These are phyloP conservation scores for Plemyria rubiginata DNA, from an alignment of 2,888 invertebrate species.

Conservation along the genomic window DNA sequence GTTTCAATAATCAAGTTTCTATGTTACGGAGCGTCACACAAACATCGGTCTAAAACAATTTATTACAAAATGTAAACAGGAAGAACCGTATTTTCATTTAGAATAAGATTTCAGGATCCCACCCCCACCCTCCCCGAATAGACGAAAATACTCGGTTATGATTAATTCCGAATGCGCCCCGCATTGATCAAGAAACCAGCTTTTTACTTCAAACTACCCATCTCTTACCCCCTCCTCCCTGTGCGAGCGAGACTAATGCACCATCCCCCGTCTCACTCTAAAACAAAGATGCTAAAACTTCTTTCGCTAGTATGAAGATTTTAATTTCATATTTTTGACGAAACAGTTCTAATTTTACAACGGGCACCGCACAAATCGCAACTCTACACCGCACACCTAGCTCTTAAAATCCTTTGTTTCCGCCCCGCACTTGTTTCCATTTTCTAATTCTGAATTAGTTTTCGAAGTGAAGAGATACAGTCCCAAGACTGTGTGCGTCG, in stretches of 20 bases:
- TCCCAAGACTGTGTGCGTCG: constrained; percentile 75
- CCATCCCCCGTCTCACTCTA: constrained; percentile 79
- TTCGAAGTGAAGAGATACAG: constrained; percentile 85
- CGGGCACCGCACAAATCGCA: constrained; percentile 37
- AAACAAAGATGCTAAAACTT: constrained; percentile 86
- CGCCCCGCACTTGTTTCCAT: constrained; percentile 74
- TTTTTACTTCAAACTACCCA: constrained; percentile 85
- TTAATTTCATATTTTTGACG: constrained; percentile 85
- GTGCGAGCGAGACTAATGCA: constrained; percentile 81
- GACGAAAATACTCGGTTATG: constrained; percentile 85
- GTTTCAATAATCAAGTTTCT: constrained; percentile 39
- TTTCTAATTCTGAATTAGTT: constrained; percentile 84
- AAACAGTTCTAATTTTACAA: constrained; percentile 82
- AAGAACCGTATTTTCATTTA: constrained; percentile 84
- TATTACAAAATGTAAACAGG: constrained; percentile 85
- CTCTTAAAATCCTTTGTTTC: constrained; percentile 40
- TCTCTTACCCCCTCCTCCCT: constrained; percentile 63
- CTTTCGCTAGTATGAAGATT: constrained; percentile 85
- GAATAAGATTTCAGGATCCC: constrained; percentile 80
- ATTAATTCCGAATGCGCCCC: constrained; percentile 84
- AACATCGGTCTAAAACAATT: constrained; percentile 82
- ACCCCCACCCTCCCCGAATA: constrained; percentile 61
- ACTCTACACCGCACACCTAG: constrained; percentile 45
- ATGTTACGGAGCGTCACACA: constrained; percentile 66
- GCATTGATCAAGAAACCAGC: constrained; percentile 85